Evolutionary conservation across 2,113 vertebrate genomes (phyloP).

Genomic region (Isurus oxyrinchus): DNA sequence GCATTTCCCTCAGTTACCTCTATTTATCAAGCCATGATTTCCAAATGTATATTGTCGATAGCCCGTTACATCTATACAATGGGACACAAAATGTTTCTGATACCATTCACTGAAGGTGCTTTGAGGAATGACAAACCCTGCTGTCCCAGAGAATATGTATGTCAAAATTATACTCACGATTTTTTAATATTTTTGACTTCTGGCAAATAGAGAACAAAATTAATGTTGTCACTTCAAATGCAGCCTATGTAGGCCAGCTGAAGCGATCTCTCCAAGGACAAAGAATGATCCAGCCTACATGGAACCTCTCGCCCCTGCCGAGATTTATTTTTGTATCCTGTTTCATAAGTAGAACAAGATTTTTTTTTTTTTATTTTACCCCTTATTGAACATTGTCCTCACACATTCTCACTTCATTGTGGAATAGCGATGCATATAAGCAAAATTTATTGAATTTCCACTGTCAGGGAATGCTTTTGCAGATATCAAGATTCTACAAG

Average conservation of each 20-base stretch:
- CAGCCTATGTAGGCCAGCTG: not conserved
- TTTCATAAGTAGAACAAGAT: not conserved
- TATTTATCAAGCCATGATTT: not conserved
- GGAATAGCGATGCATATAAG: not conserved
- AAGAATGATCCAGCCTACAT: not conserved
- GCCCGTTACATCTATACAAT: not conserved
- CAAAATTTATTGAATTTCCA: not conserved
- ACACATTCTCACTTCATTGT: not conserved
- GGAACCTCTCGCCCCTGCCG: not conserved
- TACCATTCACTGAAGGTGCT: not conserved
- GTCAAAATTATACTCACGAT: not conserved
- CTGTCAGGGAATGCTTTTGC: not conserved
- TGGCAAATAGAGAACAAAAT: not conserved
- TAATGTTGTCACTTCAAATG: constrained; percentile 15
- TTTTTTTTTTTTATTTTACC: not conserved
- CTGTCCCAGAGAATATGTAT: not conserved
- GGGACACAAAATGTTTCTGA: not conserved
- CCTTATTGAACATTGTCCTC: not conserved
- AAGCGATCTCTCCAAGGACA: not conserved
- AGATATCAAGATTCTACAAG: not conserved
- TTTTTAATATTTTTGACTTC: not conserved
- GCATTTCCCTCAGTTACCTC: not conserved
- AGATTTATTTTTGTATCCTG: not conserved
- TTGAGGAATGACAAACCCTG: not conserved
- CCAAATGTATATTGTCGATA: not conserved